Evolutionary conservation across 2,797 vertebrate genomes (phyloP).

Genomic region (Xerus rutilus): DNA sequence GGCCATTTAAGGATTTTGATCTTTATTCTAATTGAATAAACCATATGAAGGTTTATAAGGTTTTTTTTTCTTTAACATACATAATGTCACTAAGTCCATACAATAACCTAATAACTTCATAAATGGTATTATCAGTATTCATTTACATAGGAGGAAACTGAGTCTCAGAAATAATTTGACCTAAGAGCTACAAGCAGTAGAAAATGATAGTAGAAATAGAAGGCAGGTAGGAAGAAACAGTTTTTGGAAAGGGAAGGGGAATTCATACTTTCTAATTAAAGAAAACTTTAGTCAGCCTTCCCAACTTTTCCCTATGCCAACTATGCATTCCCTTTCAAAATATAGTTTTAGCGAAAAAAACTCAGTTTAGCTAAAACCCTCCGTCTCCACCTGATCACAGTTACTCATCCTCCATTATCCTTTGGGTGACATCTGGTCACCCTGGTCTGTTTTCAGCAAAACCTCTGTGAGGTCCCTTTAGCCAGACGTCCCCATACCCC

Average conservation of each 20-base stretch:
- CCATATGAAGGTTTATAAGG: background rate
- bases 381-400: background rate
- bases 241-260: background rate
- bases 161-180: background rate
- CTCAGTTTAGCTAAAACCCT: background rate
- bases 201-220: background rate
- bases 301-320: background rate
- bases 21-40: slow-evolving; percentile 23
- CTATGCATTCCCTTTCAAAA: background rate
- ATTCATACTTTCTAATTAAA: background rate
- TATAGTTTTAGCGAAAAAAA: background rate
- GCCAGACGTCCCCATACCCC: background rate
- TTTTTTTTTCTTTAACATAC: background rate
- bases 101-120: background rate
- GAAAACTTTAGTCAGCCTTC: background rate
- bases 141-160: background rate
- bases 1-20: background rate
- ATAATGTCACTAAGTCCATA: slow-evolving; percentile 4
- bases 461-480: background rate
- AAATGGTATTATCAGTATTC: background rate
- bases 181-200: background rate
- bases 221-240: background rate
- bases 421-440: background rate
- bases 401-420: background rate
- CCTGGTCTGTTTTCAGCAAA: background rate